These are phyloP conservation scores for Axea sp. DNA, from an alignment of 2,888 invertebrate genomes.

Conservation along the genomic window DNA sequence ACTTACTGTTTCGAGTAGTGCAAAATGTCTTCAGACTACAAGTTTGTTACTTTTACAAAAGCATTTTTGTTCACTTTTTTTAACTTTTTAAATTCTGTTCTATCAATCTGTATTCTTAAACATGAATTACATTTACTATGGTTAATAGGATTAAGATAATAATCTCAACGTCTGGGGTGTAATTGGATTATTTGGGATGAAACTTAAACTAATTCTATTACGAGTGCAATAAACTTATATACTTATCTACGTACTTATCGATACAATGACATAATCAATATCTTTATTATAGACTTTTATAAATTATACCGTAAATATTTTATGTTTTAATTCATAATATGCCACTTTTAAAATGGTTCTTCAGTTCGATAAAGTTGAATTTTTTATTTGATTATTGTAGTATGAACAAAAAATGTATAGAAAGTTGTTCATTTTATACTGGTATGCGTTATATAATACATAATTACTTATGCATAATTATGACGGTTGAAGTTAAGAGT, in stretches of 20 bases:
- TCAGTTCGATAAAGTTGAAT: too few species aligned
- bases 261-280: constrained; percentile 45
- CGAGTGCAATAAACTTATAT: constrained; percentile 53
- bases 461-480: too few species aligned
- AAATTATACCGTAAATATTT: too few species aligned
- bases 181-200: constrained; percentile 54
- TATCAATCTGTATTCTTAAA: constrained; percentile 52
- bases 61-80: constrained; percentile 8
- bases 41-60: constrained; percentile 22
- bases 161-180: constrained; percentile 46
- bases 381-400: too few species aligned
- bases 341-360: too few species aligned
- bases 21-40: constrained; percentile 12
- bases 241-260: constrained; percentile 48
- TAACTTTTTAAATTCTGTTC: constrained; percentile 48
- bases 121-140: constrained; percentile 55
- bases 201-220: constrained; percentile 59
- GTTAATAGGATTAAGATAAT: constrained; percentile 56
- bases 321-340: too few species aligned
- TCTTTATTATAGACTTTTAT: constrained; percentile 15
- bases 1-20: constrained; percentile 7
- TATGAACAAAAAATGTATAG: too few species aligned
- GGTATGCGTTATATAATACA: too few species aligned
- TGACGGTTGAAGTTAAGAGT: too few species aligned
- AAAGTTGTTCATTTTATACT: too few species aligned